These are phyloP conservation scores for Tetraneura akinire DNA, from an alignment of 1,140 invertebrate species.

Conservation along the genomic window DNA sequence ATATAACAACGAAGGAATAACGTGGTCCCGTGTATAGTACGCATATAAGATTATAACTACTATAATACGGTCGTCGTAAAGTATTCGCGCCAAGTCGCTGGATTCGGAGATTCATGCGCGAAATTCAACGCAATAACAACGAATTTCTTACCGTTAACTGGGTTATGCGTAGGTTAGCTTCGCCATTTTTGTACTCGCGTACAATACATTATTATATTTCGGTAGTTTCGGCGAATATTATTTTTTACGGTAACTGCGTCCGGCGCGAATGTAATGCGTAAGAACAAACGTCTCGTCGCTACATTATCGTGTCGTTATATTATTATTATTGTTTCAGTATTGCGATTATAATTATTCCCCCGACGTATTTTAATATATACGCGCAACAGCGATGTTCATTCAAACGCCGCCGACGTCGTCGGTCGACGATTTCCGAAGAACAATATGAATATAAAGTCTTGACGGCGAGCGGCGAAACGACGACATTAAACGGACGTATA, in stretches of 20 bases:
- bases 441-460: not conserved
- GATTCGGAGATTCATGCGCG: no score
- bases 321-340: not conserved
- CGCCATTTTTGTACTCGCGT: no score
- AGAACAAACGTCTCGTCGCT: no score
- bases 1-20: no score
- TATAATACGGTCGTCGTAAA: no score
- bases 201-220: not conserved
- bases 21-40: no score
- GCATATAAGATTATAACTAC: no score
- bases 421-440: not conserved
- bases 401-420: not conserved
- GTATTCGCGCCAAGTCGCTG: no score
- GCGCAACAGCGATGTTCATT: not conserved
- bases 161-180: no score
- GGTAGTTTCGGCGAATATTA: not conserved
- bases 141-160: no score
- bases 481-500: not conserved
- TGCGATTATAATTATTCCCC: not conserved
- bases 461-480: not conserved
- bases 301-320: not conserved
- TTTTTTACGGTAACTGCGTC: constrained; percentile 14
- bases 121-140: no score
- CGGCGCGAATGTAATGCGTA: not conserved
- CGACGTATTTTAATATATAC: not conserved